Conservation (phyloP, 2,888 invertebrate genomes). For the Stenotaenia linearis region DNA sequence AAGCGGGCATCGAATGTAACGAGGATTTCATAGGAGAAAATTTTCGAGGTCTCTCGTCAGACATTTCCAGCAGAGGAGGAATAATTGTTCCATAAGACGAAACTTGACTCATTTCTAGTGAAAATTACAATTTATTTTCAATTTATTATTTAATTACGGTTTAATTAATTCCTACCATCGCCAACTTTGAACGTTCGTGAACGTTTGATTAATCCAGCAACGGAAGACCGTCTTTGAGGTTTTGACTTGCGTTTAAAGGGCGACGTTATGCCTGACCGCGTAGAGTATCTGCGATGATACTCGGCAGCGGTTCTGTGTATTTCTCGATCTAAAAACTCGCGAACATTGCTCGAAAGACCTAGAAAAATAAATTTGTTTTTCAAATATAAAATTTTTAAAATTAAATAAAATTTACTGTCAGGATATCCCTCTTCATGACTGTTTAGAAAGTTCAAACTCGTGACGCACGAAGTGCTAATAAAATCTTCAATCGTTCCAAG, state of each 20-base stretch:
- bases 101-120: background rate
- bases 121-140: background rate
- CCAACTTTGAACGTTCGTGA: conserved; percentile 86
- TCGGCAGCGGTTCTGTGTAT: conserved; percentile 60
- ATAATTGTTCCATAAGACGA: background rate
- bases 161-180: background rate
- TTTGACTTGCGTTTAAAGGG: background rate
- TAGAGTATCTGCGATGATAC: background rate
- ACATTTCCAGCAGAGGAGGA: background rate
- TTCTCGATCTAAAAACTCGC: conserved; percentile 80
- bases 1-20: background rate
- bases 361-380: too few relatives aligned
- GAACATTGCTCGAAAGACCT: too few relatives aligned
- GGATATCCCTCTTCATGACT: conserved; percentile 89
- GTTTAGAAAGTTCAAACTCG: conserved; percentile 90
- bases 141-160: background rate
- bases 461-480: conserved; percentile 93
- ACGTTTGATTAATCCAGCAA: conserved; percentile 87
- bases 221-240: conserved; percentile 69
- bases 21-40: background rate
- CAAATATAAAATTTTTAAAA: too few relatives aligned
- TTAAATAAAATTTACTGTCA: conserved; percentile 50
- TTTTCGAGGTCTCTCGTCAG: background rate
- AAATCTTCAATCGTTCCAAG: conserved; percentile 93
- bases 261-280: background rate